Conservation (phyloP, 2,888 invertebrate genomes). For the Synanthedon vespiformis region DNA sequence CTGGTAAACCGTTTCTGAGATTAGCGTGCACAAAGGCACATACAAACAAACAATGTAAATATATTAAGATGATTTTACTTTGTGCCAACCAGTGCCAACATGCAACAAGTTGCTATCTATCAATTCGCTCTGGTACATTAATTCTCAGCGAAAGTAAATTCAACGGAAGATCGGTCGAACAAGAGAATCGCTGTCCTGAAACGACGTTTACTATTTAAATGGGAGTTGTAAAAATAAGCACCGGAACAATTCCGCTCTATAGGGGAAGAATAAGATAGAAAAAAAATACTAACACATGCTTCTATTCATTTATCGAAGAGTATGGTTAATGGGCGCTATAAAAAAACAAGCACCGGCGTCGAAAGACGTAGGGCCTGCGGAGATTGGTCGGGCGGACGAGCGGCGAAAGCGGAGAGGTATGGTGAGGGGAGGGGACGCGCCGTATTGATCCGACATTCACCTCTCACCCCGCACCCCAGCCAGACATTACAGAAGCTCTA, state of each 20-base stretch:
- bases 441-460: constrained; percentile 51
- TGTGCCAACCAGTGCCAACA: no score
- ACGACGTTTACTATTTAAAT: background rate
- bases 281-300: constrained; percentile 46
- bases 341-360: constrained; percentile 65
- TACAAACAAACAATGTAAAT: no score
- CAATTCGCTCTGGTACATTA: no score
- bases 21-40: no score
- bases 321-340: constrained; percentile 60
- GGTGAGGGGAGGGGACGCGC: constrained; percentile 44
- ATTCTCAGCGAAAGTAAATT: no score
- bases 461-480: constrained; percentile 18
- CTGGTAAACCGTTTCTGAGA: no score
- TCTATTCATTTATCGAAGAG: constrained; percentile 62
- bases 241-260: constrained; percentile 16
- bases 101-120: no score
- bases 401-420: constrained; percentile 19
- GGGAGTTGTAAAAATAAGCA: constrained; percentile 11
- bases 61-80: no score
- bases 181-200: constrained; percentile 12
- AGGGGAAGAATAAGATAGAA: constrained; percentile 8
- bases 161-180: constrained; percentile 14
- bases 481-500: constrained; percentile 53
- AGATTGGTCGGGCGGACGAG: constrained; percentile 44
- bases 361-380: constrained; percentile 66